Conservation (phyloP, 1,140 invertebrate genomes). For the Carcinoscorpius rotundicauda region DNA sequence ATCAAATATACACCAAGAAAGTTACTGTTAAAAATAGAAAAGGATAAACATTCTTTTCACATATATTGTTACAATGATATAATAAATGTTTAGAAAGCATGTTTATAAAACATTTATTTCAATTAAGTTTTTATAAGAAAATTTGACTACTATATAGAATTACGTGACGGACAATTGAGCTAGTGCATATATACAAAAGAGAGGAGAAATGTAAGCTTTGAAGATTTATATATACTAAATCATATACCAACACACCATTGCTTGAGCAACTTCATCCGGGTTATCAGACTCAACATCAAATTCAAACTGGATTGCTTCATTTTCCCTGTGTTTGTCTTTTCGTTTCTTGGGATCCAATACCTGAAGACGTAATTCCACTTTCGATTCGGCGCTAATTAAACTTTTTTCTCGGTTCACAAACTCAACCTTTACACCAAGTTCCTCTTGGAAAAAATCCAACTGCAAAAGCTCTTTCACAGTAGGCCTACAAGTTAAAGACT, state of each 20-base stretch:
- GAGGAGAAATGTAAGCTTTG: not conserved
- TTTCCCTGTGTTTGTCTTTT: slow-evolving; percentile 91
- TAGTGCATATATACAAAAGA: no score
- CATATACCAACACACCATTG: slow-evolving; percentile 54
- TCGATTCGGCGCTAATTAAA: slow-evolving; percentile 38
- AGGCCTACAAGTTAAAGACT: slow-evolving; percentile 44
- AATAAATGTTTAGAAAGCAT: no score
- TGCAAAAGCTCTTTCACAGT: slow-evolving; percentile 87
- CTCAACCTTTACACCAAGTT: slow-evolving; percentile 87
- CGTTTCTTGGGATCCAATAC: slow-evolving; percentile 96
- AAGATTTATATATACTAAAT: no score
- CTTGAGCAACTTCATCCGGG: slow-evolving; percentile 86
- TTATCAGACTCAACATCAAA: slow-evolving; percentile 89
- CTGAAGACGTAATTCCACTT: slow-evolving; percentile 78
- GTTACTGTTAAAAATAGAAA: no score
- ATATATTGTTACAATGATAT: no score
- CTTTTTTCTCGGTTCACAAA: slow-evolving; percentile 61
- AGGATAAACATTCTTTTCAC: no score
- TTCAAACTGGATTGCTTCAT: slow-evolving; percentile 98
- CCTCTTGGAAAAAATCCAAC: slow-evolving; percentile 96
- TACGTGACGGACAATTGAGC: no score
- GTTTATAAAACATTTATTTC: no score
- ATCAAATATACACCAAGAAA: no score
- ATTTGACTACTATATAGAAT: no score
- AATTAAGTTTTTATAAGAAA: no score